Conservation (phyloP, 2,888 invertebrate species). For the Dolomedes plantarius region DNA sequence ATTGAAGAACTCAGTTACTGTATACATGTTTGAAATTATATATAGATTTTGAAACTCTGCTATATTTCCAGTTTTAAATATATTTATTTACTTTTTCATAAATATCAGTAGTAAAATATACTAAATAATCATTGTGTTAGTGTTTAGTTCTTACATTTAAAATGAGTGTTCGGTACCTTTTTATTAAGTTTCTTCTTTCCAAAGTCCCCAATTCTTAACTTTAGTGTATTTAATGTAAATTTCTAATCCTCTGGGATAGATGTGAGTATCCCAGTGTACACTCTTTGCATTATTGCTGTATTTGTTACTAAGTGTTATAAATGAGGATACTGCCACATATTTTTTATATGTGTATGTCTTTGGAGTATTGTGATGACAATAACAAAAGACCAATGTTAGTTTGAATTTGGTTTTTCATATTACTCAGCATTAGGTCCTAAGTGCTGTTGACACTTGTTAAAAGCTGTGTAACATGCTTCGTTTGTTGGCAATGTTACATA, state of each 20-base stretch:
- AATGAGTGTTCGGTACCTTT: too few relatives aligned
- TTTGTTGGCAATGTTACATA: conserved; percentile 24
- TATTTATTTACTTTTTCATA: too few relatives aligned
- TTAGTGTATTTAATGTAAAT: too few relatives aligned
- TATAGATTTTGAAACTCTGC: too few relatives aligned
- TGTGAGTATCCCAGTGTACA: not conserved
- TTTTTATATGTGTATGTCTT: conserved; percentile 56
- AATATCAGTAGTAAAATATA: too few relatives aligned
- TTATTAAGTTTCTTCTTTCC: too few relatives aligned
- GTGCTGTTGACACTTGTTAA: not conserved
- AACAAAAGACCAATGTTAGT: conserved; percentile 42
- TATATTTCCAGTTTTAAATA: too few relatives aligned
- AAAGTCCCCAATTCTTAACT: too few relatives aligned
- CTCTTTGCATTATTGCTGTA: conserved; percentile 13
- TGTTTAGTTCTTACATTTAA: too few relatives aligned
- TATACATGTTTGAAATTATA: too few relatives aligned
- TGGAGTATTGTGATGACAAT: conserved; percentile 28
- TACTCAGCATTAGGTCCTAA: not conserved
- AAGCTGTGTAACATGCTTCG: not conserved
- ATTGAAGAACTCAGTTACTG: too few relatives aligned
- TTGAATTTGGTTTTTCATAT: not conserved
- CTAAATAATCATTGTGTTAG: too few relatives aligned
- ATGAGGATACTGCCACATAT: conserved; percentile 55
- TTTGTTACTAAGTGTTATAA: conserved; percentile 54
- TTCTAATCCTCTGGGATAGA: not conserved